Evolutionary conservation across 2,113 vertebrate species (phyloP), one percentile per base, ranked within the genome.

Genomic region (Lontra canadensis): DNA sequence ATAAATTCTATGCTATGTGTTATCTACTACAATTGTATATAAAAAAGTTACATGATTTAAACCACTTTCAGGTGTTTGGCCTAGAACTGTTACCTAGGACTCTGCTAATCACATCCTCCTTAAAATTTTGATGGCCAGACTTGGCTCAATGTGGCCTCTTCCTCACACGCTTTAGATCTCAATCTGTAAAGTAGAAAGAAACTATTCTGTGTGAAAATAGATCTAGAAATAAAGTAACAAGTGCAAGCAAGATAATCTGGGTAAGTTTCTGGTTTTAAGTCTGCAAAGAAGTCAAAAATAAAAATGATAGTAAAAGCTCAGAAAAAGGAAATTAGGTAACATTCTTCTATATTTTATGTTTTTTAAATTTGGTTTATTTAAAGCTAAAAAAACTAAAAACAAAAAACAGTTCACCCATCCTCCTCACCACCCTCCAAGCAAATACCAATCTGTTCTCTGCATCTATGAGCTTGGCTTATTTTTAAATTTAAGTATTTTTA

Each of bases 271-370:
- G 85, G 20, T 79, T 95, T 88, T 79, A 89, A 73, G 49, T 81
- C 83, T 89, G 31, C 52, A 26, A 65, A 90, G 95, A 95, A 80
- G 71, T 17, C 36, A 59, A 76, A 95, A 85, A 61, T 17, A 90
- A 88, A 80, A 93, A 88, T 29, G 71, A 81, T 7, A 71, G n/a
- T 44, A 29, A 93, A 76, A 55, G 36, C 78, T 76, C 47, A 85
- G 57, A 69, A 89, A 90, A 91, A 63, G 71, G 20, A 69, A 84
- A 95, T 47, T 52, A 69, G n/a, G 23, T 49, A 92, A 74, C n/a
- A 69, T 76, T 88, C 23, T 23, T 81, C 14, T 36, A 85, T 12
- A 89, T 74, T 74, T 76, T 26, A 82, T 55, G 39, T 55, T 6
- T n/a, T 55, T 74, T 42, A 31, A 88, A 88, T 88, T 88, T 26